Evolutionary conservation across 1,140 invertebrate species (phyloP).

Genomic region (Colletes gigas): DNA sequence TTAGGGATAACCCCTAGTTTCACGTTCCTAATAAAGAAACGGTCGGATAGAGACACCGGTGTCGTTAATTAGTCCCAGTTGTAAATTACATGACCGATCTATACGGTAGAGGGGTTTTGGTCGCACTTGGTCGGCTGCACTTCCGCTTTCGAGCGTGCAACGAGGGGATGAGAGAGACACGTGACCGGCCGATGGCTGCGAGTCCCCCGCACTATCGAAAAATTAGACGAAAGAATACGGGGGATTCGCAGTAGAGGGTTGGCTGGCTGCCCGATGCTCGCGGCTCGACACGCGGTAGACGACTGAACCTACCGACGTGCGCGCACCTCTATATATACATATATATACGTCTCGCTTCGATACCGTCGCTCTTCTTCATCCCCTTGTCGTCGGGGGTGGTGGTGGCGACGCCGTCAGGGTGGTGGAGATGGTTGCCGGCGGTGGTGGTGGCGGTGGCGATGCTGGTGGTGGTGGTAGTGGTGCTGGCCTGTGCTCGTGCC

Average conservation of each 20-base stretch:
- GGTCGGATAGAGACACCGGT: neutral
- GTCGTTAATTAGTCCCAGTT: conserved; percentile 24
- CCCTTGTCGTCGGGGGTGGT: conserved; percentile 68
- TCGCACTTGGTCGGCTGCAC: conserved; percentile 58
- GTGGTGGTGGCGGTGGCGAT: conserved; percentile 55
- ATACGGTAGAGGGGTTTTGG: conserved; percentile 24
- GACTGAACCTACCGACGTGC: conserved; percentile 72
- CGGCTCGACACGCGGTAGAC: conserved; percentile 70
- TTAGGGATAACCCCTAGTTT: neutral
- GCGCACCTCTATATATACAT: conserved; percentile 72
- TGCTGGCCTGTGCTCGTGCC: neutral
- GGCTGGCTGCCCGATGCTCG: conserved; percentile 64
- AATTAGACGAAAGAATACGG: conserved; percentile 26
- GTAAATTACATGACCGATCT: conserved; percentile 30
- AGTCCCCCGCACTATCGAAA: conserved; percentile 19
- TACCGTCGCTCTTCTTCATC: conserved; percentile 71
- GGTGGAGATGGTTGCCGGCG: conserved; percentile 20
- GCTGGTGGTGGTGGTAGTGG: conserved; percentile 20
- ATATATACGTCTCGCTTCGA: conserved; percentile 69
- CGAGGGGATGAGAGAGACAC: neutral
- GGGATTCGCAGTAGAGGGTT: conserved; percentile 42
- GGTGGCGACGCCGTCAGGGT: conserved; percentile 38
- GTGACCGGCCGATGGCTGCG: conserved; percentile 45
- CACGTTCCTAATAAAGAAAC: neutral
- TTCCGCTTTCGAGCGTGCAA: conserved; percentile 47